A percentile compares a stretch with the other conserved stretches of the same genome.
Conservation (phyloP, 2,797 vertebrate genomes). For the Amblyopsis hoosieri region DNA sequence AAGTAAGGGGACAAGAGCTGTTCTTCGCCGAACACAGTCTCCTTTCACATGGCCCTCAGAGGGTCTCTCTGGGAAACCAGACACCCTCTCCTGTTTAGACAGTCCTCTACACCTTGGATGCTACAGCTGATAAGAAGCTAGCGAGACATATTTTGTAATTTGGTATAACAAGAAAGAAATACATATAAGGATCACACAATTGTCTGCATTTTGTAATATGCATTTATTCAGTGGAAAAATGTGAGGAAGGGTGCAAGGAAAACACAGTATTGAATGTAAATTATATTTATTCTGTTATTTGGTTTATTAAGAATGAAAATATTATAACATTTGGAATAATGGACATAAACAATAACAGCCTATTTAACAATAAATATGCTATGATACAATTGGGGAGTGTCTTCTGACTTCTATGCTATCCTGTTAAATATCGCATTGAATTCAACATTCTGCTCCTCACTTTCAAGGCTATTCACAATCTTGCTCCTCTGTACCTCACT, state of each 20-base stretch:
- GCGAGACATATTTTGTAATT: conserved; percentile 4
- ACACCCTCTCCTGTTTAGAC: conserved; percentile 64
- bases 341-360: background rate
- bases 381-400: too few species aligned
- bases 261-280: too few species aligned
- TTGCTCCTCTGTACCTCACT: too few species aligned
- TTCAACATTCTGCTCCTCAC: too few species aligned
- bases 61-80: conserved; percentile 43
- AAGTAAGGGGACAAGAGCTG: conserved; percentile 52
- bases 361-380: background rate
- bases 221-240: background rate
- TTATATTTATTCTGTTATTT: too few species aligned
- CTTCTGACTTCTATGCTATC: background rate
- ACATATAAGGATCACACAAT: background rate
- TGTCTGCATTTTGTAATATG: background rate
- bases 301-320: too few species aligned
- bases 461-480: too few species aligned
- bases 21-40: conserved; percentile 7
- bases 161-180: conserved; percentile 22
- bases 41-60: background rate
- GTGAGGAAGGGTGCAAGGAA: too few species aligned
- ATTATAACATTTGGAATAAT: too few species aligned
- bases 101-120: conserved; percentile 49
- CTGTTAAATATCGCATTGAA: too few species aligned
- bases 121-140: conserved; percentile 41